Evolutionary conservation across 2,888 invertebrate genomes (phyloP), one percentile per base, ranked within the genome.

Genomic region (Theodoxus fluviatilis): DNA sequence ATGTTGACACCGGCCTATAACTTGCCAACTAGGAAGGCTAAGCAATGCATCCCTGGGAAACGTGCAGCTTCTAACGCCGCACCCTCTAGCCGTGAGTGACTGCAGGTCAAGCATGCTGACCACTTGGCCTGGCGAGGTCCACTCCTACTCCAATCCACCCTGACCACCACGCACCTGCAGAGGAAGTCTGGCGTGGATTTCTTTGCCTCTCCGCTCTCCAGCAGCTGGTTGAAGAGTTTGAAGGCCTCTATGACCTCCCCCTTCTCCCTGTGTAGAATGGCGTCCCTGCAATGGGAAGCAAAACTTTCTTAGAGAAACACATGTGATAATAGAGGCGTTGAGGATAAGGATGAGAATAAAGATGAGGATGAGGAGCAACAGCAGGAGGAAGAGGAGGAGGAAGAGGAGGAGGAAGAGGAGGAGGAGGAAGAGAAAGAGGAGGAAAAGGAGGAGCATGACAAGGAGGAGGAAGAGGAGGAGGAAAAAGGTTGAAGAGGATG

Each of bases 221-320:
- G 69, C 15, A 86, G 73, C n/a, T 77, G 74, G 40, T 81, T 79
- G 22, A 84, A 70, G 61, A 77, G 72, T 6, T 73, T 64, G 52
- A 83, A 77, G 31, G 84, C 80, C 43, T 76, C 72, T 67, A 79
- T 79, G 35, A 81, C 74, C 65, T 85, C 83, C n/a, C 86, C 86
- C 74, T 80, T 81, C 63, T 85, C 83, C 67, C 83, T 78, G 55
- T 81, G 75, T 66, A 86, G 74, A 55, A 84, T 74, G 12, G 84
- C 84, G 69, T 77, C 76, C 65, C 83, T 83, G 9, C 43, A 43
- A n/a, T n/a, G 67, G n/a, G 69, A 68, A 0, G 25, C 3, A 71
- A 6, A 67, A 69, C 9, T 63, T 67, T 52, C 43, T 63, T 22
- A 2, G 6, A n/a, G 7, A 64, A 31, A 43, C 18, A 15, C 9